Percentiles rank a stretch among this genome's conserved stretches.
phyloP scores from a whole-genome alignment of 2,113 vertebrate genomes.

The Urocolius indicus region DNA sequence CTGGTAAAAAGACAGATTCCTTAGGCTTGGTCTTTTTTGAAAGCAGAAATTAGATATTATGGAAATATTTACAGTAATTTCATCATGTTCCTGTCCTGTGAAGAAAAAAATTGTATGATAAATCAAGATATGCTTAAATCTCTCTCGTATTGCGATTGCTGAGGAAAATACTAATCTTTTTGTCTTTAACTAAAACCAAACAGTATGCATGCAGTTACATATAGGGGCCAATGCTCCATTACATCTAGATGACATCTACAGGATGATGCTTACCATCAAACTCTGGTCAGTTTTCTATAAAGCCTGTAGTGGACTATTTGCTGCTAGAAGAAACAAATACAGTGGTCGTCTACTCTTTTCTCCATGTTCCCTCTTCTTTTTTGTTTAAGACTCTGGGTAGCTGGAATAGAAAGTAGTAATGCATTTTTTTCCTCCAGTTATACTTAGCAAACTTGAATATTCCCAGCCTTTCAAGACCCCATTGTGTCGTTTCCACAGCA shows the following conservation, averaged over 20 bases:
- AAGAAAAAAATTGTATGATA: not conserved
- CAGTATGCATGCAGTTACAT: fast-evolving
- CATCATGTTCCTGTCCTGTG: not conserved
- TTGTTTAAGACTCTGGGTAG: not conserved
- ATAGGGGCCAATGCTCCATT: no score
- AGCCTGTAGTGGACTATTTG: not conserved
- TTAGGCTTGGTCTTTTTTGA: not conserved
- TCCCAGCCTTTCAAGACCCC: not conserved
- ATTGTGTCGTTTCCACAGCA: not conserved
- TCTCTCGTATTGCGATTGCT: not conserved
- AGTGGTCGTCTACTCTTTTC: not conserved
- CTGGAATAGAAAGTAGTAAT: not conserved
- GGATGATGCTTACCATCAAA: not conserved
- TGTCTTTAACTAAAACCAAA: not conserved
- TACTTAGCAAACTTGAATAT: not conserved
- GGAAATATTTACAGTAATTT: not conserved
- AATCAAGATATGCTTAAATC: not conserved
- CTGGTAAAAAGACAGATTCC: not conserved
- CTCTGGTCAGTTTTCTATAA: not conserved
- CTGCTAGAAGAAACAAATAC: not conserved
- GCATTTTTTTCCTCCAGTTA: not conserved
- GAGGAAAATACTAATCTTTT: not conserved
- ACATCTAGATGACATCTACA: fast-evolving
- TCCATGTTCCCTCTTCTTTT: not conserved
- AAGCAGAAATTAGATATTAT: not conserved